Percentiles rank a stretch among this genome's conserved stretches.
phyloP scores from a whole-genome alignment of 1,140 invertebrate genomes.

The Neodiprion fabricii region DNA sequence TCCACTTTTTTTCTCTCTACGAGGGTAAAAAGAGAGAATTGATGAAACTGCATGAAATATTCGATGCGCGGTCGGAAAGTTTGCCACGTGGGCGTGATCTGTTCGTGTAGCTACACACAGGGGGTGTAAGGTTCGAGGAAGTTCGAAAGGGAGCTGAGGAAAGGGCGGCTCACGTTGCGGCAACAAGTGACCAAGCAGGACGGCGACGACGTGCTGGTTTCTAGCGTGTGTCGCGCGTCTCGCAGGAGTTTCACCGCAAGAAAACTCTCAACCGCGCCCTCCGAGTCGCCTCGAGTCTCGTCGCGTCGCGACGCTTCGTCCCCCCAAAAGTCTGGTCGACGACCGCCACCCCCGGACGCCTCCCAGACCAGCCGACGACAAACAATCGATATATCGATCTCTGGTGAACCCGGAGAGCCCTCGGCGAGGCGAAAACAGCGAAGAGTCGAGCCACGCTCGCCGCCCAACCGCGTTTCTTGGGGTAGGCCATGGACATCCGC shows the following conservation, averaged over 20 bases:
- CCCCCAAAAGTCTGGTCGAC: background rate
- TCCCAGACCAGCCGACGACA: background rate
- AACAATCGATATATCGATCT: constrained; percentile 36
- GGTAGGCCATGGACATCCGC: constrained; percentile 53
- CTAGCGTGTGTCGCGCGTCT: too few relatives aligned
- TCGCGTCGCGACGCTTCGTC: background rate
- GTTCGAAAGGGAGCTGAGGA: too few relatives aligned
- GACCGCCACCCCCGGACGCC: constrained; percentile 21
- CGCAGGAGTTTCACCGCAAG: too few relatives aligned
- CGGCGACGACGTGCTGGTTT: too few relatives aligned
- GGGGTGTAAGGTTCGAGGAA: too few relatives aligned
- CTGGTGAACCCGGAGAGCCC: constrained; percentile 9
- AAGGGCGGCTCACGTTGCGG: background rate
- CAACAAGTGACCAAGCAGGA: background rate
- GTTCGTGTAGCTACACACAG: too few relatives aligned
- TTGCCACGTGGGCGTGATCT: too few relatives aligned
- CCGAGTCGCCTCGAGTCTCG: background rate
- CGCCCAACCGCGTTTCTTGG: constrained; percentile 48
- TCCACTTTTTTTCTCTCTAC: too few relatives aligned
- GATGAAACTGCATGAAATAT: too few relatives aligned
- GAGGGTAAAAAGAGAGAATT: too few relatives aligned
- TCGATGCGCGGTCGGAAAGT: too few relatives aligned
- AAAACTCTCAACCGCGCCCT: too few relatives aligned
- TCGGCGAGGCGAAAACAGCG: background rate
- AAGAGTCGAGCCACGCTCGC: constrained; percentile 1